Percentiles rank a stretch among this genome's conserved stretches.
These are phyloP conservation scores for Salminus brasiliensis DNA, from an alignment of 2,113 vertebrate species.

Conservation along the genomic window DNA sequence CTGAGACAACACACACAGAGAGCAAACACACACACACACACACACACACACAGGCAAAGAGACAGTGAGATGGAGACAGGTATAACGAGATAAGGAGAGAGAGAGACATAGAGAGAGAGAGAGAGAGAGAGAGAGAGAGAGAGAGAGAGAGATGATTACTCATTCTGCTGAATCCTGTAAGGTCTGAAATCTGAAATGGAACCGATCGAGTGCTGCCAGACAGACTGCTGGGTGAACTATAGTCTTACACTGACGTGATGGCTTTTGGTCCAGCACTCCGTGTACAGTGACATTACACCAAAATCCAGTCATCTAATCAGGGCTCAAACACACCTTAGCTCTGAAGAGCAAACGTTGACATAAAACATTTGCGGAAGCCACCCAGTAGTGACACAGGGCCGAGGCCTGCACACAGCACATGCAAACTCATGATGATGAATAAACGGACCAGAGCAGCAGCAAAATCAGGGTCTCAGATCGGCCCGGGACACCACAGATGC, in stretches of 20 bases:
- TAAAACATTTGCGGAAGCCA: neutral
- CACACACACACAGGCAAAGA: constrained; percentile 9
- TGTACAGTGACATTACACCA: constrained; percentile 39
- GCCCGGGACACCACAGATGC: no score
- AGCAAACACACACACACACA: neutral
- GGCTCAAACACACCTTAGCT: neutral
- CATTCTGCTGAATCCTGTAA: constrained; percentile 34
- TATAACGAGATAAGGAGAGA: neutral
- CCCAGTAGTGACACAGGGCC: neutral
- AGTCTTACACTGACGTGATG: constrained; percentile 46
- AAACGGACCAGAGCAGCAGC: neutral
- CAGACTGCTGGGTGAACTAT: constrained; percentile 21
- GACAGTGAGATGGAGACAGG: neutral
- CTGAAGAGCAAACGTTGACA: neutral
- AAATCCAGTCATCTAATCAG: constrained; percentile 5
- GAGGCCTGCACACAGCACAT: constrained; percentile 1
- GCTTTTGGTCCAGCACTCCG: constrained; percentile 9
- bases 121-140: constrained; percentile 33
- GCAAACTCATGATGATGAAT: neutral
- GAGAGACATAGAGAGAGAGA: neutral
- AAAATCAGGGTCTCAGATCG: neutral
- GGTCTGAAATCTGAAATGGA: constrained; percentile 42
- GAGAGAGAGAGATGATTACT: constrained; percentile 13
- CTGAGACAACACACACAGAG: neutral
- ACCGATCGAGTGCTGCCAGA: constrained; percentile 27